Conservation (phyloP, 2,113 vertebrate genomes). For the Isurus oxyrinchus region DNA sequence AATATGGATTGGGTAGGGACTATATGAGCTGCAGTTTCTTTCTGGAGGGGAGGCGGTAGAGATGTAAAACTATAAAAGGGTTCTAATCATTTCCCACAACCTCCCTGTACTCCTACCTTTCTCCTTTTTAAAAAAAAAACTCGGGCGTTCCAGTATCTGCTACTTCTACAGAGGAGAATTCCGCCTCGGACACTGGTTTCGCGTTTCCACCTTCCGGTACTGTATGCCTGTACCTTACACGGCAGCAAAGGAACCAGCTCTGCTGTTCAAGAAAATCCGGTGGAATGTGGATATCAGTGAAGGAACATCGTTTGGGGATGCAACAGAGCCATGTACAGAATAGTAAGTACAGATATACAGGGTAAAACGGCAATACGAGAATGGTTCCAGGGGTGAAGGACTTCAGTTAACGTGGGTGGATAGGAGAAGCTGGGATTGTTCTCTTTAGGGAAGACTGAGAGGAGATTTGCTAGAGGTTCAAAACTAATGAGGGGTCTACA, state of each 20-base stretch:
- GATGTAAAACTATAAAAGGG: not conserved
- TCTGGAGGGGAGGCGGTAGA: not conserved
- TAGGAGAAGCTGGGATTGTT: not conserved
- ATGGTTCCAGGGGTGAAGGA: not conserved
- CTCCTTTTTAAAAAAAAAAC: not conserved
- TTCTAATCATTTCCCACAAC: not conserved
- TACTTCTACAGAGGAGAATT: conserved; percentile 67
- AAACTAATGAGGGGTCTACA: not conserved
- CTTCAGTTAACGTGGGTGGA: not conserved
- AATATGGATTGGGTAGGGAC: not conserved
- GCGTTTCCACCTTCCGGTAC: conserved; percentile 64
- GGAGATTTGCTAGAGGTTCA: not conserved
- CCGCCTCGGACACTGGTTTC: conserved; percentile 50
- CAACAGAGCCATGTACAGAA: conserved; percentile 48
- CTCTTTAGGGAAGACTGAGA: no score
- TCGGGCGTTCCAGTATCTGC: conserved; percentile 53
- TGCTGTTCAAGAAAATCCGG: conserved; percentile 74
- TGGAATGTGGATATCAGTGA: conserved; percentile 66
- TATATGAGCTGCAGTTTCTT: not conserved
- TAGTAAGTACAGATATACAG: conserved; percentile 58
- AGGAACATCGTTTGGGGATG: not conserved
- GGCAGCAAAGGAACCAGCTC: conserved; percentile 44
- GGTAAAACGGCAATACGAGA: not conserved
- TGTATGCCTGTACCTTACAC: conserved; percentile 59
- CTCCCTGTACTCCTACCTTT: not conserved